Percentiles rank a stretch among this genome's conserved stretches.
These are phyloP conservation scores for Psettodes erumei DNA, from an alignment of 2,113 vertebrate genomes.

Conservation along the genomic window DNA sequence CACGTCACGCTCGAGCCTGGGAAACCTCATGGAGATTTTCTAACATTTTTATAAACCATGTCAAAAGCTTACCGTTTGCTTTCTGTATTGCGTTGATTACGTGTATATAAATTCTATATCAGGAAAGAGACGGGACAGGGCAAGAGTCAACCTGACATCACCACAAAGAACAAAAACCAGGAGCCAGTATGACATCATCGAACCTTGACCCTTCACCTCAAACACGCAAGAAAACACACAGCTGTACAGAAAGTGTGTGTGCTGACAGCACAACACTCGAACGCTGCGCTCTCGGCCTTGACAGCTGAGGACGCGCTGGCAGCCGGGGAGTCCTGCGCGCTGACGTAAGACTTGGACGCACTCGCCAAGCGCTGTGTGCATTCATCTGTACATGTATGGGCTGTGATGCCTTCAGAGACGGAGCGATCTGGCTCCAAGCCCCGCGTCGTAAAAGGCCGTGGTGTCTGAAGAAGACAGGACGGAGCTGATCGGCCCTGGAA, in stretches of 20 bases:
- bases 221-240: constrained; percentile 6
- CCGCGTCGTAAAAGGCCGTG: constrained; percentile 7
- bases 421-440: constrained; percentile 24
- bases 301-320: constrained; percentile 49
- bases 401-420: constrained; percentile 13
- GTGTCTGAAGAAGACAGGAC: constrained; percentile 7
- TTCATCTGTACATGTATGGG: constrained; percentile 29
- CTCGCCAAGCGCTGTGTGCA: constrained; percentile 22
- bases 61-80: no score
- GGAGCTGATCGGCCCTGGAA: no score
- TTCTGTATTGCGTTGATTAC: no score
- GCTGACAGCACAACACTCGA: background rate
- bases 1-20: no score
- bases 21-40: no score
- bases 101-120: no score
- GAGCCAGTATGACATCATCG: background rate
- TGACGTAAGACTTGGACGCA: constrained; percentile 28
- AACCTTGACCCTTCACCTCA: background rate
- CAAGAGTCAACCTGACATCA: no score
- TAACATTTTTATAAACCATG: no score
- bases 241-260: constrained; percentile 5
- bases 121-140: no score
- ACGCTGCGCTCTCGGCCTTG: constrained; percentile 18
- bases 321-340: constrained; percentile 23
- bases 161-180: no score